Evolutionary conservation across 2,797 vertebrate genomes (phyloP).

Genomic region (Intellagama lesueurii): DNA sequence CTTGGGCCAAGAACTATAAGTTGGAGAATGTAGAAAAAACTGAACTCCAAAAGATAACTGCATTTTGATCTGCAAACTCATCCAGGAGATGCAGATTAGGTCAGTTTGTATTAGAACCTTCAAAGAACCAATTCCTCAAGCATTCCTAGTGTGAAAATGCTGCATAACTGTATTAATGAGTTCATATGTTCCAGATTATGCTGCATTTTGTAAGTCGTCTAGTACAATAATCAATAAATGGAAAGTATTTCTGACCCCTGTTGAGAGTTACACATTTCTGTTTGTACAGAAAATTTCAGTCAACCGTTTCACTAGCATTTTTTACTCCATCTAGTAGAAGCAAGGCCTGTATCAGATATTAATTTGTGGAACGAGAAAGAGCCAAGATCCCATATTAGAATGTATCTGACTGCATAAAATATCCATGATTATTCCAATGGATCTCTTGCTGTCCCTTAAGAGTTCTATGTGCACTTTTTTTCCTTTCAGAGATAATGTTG

Average conservation of each 20-base stretch:
- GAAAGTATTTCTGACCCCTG: not conserved
- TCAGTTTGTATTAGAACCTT: not conserved
- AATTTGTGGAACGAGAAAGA: not conserved
- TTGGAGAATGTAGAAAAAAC: not conserved
- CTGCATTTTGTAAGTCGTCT: not conserved
- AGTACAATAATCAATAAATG: not conserved
- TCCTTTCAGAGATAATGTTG: conserved; percentile 47
- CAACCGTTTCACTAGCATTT: not conserved
- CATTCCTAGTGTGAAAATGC: not conserved
- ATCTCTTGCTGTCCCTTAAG: too few relatives aligned
- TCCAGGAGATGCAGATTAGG: not conserved
- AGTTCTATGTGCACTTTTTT: too few relatives aligned
- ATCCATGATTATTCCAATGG: not conserved
- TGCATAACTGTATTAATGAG: not conserved
- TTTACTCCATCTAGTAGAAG: not conserved
- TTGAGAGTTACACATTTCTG: not conserved
- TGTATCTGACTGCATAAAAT: not conserved
- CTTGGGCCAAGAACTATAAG: not conserved
- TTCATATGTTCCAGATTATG: not conserved
- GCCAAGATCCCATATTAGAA: too few relatives aligned
- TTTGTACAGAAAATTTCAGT: not conserved
- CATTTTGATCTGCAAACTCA: not conserved
- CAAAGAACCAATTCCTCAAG: not conserved
- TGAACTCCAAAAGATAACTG: not conserved
- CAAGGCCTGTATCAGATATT: not conserved